phyloP scores from a whole-genome alignment of 1,140 invertebrate species.

The Epicauta chinensis region DNA sequence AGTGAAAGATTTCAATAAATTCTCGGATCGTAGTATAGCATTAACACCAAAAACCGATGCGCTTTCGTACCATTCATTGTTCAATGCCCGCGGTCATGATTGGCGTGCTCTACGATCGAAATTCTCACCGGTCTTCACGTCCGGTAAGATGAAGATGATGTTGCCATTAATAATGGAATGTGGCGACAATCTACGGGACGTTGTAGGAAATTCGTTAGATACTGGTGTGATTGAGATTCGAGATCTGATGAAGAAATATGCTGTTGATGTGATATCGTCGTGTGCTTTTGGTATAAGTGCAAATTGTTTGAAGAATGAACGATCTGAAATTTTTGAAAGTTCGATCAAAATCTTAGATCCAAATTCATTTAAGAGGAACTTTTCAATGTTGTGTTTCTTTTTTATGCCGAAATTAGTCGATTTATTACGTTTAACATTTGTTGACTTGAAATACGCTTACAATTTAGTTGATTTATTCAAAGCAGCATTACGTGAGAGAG shows the following conservation, averaged over 20 bases:
- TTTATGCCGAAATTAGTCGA: slow-evolving; percentile 24
- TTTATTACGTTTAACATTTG: slow-evolving; percentile 24
- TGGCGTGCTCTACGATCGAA: slow-evolving; percentile 17
- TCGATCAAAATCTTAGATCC: slow-evolving; percentile 12
- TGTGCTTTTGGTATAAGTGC: slow-evolving; percentile 21
- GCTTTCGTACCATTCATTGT: slow-evolving; percentile 8
- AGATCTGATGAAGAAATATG: slow-evolving; percentile 12
- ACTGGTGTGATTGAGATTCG: neutral
- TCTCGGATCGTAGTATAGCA: slow-evolving; percentile 8
- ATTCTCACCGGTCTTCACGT: slow-evolving; percentile 19
- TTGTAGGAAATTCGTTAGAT: neutral
- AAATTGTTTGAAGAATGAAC: slow-evolving; percentile 13
- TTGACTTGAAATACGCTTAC: slow-evolving; percentile 14
- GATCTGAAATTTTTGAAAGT: slow-evolving; percentile 11
- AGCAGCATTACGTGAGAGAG: slow-evolving; percentile 29
- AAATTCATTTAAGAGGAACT: slow-evolving; percentile 5
- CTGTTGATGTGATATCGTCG: slow-evolving; percentile 19
- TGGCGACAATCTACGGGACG: slow-evolving; percentile 4
- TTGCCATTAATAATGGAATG: slow-evolving; percentile 20
- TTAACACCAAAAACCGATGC: slow-evolving; percentile 10
- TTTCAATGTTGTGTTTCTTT: slow-evolving; percentile 19
- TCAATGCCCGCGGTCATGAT: slow-evolving; percentile 9
- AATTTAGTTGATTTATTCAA: slow-evolving; percentile 32
- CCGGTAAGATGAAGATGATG: slow-evolving; percentile 22
- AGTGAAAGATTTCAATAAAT: slow-evolving; percentile 44